A percentile compares a stretch with the other conserved stretches of the same genome.
phyloP scores from a whole-genome alignment of 2,113 vertebrate species.

The Gnathonemus echidnorhynchus region DNA sequence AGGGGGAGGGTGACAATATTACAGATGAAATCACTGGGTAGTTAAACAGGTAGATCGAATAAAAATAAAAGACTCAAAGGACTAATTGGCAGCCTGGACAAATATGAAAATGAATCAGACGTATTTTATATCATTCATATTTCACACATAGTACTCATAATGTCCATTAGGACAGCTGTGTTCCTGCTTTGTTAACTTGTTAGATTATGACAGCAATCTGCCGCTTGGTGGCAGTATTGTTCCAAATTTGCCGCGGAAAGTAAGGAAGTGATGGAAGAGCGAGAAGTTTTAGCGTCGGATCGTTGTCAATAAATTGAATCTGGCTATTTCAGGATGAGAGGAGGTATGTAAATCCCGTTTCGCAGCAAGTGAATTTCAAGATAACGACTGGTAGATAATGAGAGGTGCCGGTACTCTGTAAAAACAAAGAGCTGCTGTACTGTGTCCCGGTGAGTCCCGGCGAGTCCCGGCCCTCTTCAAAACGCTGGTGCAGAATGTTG shows the following conservation, averaged over 20 bases:
- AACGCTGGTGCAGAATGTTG: not conserved
- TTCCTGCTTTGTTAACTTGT: not conserved
- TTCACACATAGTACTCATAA: not conserved
- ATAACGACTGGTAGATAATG: not conserved
- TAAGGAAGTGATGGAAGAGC: slow-evolving; percentile 10
- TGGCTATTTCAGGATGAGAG: not conserved
- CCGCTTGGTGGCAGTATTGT: not conserved
- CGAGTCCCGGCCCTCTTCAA: not conserved
- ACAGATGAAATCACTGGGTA: not conserved
- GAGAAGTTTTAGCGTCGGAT: not conserved
- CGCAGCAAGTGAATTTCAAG: not conserved
- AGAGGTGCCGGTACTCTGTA: not conserved
- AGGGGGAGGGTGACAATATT: not conserved
- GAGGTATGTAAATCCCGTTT: not conserved
- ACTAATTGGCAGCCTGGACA: not conserved
- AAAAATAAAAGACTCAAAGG: not conserved
- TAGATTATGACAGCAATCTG: not conserved
- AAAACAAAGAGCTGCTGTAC: not conserved
- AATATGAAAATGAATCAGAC: not conserved
- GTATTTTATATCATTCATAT: not conserved
- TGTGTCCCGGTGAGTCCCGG: not conserved
- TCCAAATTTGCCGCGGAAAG: not conserved
- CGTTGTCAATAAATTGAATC: not conserved
- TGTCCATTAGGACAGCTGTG: not conserved
- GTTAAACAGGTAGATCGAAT: not conserved